These are phyloP conservation scores for Falco berigora DNA, from an alignment of 2,797 vertebrate genomes.

Conservation along the genomic window DNA sequence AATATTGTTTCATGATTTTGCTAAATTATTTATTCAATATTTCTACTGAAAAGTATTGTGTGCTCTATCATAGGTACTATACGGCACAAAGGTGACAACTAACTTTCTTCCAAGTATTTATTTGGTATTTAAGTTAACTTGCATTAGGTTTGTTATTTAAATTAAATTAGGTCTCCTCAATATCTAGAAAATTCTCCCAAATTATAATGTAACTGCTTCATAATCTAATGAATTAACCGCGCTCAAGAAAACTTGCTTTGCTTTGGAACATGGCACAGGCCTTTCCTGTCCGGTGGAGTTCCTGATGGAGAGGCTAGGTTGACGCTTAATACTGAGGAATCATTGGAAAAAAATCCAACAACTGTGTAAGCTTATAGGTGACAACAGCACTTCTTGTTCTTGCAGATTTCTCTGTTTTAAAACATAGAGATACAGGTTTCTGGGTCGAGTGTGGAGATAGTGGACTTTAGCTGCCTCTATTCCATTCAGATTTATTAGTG, in stretches of 20 bases:
- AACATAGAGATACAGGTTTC: fast-evolving
- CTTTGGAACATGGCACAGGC: fast-evolving
- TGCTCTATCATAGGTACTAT: fast-evolving
- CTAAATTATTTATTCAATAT: not conserved
- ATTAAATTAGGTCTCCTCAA: not conserved
- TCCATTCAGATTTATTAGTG: fast-evolving
- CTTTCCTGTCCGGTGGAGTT: fast-evolving
- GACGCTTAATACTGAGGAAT: fast-evolving
- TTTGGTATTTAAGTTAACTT: not conserved
- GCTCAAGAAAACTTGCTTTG: not conserved
- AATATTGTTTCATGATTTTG: not conserved
- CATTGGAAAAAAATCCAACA: not conserved
- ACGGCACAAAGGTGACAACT: not conserved
- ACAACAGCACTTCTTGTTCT: fast-evolving
- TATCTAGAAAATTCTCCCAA: not conserved
- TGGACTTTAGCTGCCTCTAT: fast-evolving
- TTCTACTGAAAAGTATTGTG: not conserved
- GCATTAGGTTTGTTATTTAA: not conserved
- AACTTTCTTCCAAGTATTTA: not conserved
- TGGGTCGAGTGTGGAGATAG: fast-evolving
- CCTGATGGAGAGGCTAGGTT: not conserved
- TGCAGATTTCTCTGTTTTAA: not conserved
- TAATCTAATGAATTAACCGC: not conserved
- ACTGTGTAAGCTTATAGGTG: fast-evolving
- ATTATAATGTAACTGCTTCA: not conserved